These are phyloP conservation scores for Netelia melanura DNA, from an alignment of 2,888 invertebrate genomes.

Conservation along the genomic window DNA sequence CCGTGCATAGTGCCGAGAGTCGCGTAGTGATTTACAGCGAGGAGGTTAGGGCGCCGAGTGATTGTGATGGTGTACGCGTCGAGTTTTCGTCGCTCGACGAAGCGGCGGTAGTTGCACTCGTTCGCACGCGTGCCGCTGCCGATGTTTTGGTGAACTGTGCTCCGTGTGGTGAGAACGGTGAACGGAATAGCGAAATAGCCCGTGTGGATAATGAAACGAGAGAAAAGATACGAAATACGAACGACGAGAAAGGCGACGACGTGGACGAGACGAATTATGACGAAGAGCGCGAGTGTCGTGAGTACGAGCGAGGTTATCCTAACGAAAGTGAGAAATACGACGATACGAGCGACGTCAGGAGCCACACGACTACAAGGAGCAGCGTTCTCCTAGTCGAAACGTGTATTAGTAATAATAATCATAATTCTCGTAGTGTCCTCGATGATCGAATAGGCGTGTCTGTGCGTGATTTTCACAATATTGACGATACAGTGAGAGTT, in stretches of 20 bases:
- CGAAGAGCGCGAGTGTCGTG: conserved; percentile 51
- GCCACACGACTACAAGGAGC: conserved; percentile 81
- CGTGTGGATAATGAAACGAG: conserved; percentile 22
- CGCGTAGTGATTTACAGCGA: neutral
- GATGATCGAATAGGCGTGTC: conserved; percentile 46
- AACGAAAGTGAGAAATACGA: conserved; percentile 80
- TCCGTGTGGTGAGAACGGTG: conserved; percentile 43
- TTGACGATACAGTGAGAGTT: conserved; percentile 42
- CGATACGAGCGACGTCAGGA: conserved; percentile 82
- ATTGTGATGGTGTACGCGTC: too few relatives aligned
- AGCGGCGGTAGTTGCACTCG: neutral
- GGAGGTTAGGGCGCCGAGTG: neutral
- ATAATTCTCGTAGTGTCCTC: conserved; percentile 62
- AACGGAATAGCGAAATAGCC: conserved; percentile 36
- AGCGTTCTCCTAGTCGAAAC: conserved; percentile 84
- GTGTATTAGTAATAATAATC: conserved; percentile 70
- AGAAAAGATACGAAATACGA: conserved; percentile 3
- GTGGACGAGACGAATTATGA: conserved; percentile 15
- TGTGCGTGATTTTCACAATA: conserved; percentile 38
- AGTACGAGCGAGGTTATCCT: conserved; percentile 36
- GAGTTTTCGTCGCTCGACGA: neutral
- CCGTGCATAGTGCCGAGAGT: neutral
- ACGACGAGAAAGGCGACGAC: conserved; percentile 1
- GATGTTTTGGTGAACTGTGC: conserved; percentile 41
- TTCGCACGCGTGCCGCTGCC: neutral